Evolutionary conservation across 23 tunicate genomes (phyloP).

Genomic region (Halocynthia roretzi): DNA sequence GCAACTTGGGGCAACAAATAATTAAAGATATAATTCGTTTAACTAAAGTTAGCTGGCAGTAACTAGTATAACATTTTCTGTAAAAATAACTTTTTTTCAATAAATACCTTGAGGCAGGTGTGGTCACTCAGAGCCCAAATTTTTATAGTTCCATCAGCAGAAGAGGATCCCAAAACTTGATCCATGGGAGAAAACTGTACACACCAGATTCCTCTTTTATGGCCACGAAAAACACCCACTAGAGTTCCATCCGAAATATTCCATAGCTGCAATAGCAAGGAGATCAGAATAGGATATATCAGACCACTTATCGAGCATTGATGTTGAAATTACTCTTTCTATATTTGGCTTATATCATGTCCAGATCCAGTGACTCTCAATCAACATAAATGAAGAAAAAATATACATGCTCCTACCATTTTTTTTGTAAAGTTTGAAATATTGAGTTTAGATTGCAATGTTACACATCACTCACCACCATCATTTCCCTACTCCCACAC

Average conservation of each 20-base stretch:
- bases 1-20: no score
- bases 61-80: not conserved
- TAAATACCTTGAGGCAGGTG: slow-evolving; percentile 42
- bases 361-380: no score
- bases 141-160: slow-evolving; percentile 83
- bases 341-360: no score
- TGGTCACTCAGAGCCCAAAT: slow-evolving; percentile 62
- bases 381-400: no score
- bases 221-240: slow-evolving; percentile 53
- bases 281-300: not conserved
- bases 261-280: slow-evolving; percentile 45
- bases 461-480: no score
- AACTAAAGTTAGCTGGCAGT: no score
- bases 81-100: not conserved
- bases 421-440: no score
- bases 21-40: no score
- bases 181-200: slow-evolving; percentile 82
- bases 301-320: not conserved
- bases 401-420: no score
- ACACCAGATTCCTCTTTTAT: slow-evolving; percentile 80
- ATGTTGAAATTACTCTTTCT: no score
- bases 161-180: slow-evolving; percentile 65
- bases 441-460: no score
- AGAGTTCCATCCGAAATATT: slow-evolving; percentile 33
- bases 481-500: no score